These are phyloP conservation scores for Synodontis membranacea DNA, from an alignment of 2,113 vertebrate genomes.

Conservation along the genomic window DNA sequence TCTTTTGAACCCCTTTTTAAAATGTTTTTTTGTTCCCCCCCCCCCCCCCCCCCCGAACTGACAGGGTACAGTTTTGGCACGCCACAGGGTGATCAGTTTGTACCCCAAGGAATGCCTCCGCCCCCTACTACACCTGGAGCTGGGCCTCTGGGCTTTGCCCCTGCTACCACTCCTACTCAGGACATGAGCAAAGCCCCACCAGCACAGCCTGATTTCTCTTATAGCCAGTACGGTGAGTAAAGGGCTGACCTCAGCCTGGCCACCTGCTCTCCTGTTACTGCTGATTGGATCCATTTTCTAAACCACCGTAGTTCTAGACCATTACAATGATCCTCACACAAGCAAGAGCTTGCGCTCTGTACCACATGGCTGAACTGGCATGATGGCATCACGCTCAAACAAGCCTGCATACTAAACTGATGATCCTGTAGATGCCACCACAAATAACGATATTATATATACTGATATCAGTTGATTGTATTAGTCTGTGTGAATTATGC, in stretches of 20 bases:
- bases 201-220: slow-evolving; percentile 94
- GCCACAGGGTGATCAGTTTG: slow-evolving; percentile 94
- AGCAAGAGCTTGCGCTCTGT: slow-evolving; percentile 62
- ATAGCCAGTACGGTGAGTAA: slow-evolving; percentile 96
- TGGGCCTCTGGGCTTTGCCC: slow-evolving; percentile 88
- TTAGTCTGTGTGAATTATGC: slow-evolving; percentile 2
- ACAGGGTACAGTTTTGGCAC: slow-evolving; percentile 94
- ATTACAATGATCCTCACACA: slow-evolving; percentile 51
- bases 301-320: slow-evolving; percentile 47
- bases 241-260: slow-evolving; percentile 48
- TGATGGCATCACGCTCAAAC: slow-evolving; percentile 65
- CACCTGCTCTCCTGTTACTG: slow-evolving; percentile 52
- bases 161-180: slow-evolving; percentile 93
- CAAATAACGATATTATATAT: background rate
- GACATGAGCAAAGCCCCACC: slow-evolving; percentile 96
- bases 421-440: slow-evolving; percentile 10
- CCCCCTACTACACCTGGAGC: slow-evolving; percentile 92
- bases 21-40: background rate
- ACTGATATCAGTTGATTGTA: background rate
- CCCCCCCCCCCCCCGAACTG: background rate
- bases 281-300: slow-evolving; percentile 42
- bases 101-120: slow-evolving; percentile 87
- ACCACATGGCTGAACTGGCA: slow-evolving; percentile 65
- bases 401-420: slow-evolving; percentile 60
- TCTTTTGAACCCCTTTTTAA: background rate